phyloP scores from a whole-genome alignment of 30 jellyfish, hydroid and myxozoan genomes.

The Rhopilema esculentum region DNA sequence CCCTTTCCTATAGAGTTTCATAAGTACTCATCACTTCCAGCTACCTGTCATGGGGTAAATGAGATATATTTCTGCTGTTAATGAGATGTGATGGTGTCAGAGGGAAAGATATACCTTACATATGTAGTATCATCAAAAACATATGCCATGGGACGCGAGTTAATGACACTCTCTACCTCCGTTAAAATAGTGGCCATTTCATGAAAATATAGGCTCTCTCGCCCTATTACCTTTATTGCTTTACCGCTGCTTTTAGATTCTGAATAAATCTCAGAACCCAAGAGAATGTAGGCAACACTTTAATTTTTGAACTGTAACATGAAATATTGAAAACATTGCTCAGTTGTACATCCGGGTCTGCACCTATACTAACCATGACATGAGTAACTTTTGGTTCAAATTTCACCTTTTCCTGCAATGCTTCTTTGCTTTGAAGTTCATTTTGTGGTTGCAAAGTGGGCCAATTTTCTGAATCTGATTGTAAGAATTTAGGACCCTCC shows the following conservation, averaged over 20 bases:
- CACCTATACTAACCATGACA: conserved; percentile 26
- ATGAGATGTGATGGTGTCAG: conserved; percentile 68
- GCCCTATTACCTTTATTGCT: conserved; percentile 33
- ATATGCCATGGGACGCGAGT: conserved; percentile 37
- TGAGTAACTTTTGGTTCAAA: conserved; percentile 32
- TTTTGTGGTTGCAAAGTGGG: conserved; percentile 18
- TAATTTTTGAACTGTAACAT: conserved; percentile 33
- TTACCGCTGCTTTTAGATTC: conserved; percentile 36
- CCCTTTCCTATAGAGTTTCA: conserved; percentile 57
- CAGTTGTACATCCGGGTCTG: background rate
- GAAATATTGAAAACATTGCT: background rate
- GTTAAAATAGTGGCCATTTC: conserved; percentile 33
- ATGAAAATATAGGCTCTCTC: conserved; percentile 26
- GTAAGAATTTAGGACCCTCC: conserved; percentile 73
- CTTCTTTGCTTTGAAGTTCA: conserved; percentile 33
- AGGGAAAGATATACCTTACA: conserved; percentile 64
- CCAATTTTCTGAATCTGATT: conserved; percentile 23
- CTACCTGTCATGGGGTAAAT: conserved; percentile 57
- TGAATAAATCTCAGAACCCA: conserved; percentile 51
- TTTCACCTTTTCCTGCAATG: conserved; percentile 44
- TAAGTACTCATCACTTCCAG: conserved; percentile 57
- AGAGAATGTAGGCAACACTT: conserved; percentile 23
- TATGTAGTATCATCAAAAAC: conserved; percentile 44
- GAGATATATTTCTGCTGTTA: conserved; percentile 66
- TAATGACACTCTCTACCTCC: conserved; percentile 31